Evolutionary conservation across 2,113 vertebrate genomes (phyloP).

Genomic region (Vidua macroura): DNA sequence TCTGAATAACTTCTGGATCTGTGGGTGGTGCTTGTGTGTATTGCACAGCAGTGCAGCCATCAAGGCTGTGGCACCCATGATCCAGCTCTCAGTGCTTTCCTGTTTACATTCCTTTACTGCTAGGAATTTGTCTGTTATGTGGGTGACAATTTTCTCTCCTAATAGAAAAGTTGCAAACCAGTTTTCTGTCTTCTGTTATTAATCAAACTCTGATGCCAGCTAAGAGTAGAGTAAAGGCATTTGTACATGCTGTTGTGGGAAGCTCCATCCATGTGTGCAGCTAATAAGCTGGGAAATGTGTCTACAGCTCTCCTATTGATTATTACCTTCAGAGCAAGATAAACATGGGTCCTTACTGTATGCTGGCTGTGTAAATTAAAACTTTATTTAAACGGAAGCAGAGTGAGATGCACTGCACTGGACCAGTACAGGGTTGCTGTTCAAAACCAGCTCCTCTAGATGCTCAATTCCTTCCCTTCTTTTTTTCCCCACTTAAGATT

Average conservation of each 20-base stretch:
- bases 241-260: slow-evolving; percentile 41
- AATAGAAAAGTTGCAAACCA: slow-evolving; percentile 30
- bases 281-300: slow-evolving; percentile 54
- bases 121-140: neutral
- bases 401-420: slow-evolving; percentile 12
- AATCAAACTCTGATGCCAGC: slow-evolving; percentile 37
- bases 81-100: neutral
- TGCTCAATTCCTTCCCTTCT: neutral
- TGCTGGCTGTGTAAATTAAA: slow-evolving; percentile 50
- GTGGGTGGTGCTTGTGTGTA: neutral
- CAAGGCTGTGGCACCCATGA: neutral
- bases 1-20: neutral
- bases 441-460: slow-evolving; percentile 49
- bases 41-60: neutral
- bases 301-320: slow-evolving; percentile 57
- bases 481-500: slow-evolving; percentile 26
- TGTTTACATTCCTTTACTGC: neutral
- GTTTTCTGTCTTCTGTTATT: slow-evolving; percentile 49
- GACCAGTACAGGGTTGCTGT: neutral
- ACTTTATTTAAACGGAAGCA: slow-evolving; percentile 64
- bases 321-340: slow-evolving; percentile 47
- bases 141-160: neutral
- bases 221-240: slow-evolving; percentile 14
- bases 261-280: slow-evolving; percentile 51
- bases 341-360: slow-evolving; percentile 13